These are phyloP conservation scores for Catostomus latipinnis DNA, from an alignment of 2,797 vertebrate genomes.

Conservation along the genomic window DNA sequence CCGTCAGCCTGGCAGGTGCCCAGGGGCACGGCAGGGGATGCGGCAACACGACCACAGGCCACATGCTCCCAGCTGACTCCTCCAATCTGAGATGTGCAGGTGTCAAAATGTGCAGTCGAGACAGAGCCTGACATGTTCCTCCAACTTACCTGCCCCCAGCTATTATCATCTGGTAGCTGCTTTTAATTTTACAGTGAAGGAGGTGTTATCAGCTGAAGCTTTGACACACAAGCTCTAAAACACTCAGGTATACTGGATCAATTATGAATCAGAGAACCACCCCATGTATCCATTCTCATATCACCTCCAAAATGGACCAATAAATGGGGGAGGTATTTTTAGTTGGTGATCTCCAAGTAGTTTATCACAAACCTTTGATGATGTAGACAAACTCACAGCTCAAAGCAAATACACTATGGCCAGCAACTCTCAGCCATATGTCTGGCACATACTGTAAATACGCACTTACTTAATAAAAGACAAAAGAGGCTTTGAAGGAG, in stretches of 20 bases:
- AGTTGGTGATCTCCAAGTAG: constrained; percentile 7
- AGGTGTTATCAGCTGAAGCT: constrained; percentile 9
- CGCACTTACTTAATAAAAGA: neutral
- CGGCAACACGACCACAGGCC: constrained; percentile 51
- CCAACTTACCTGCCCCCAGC: constrained; percentile 28
- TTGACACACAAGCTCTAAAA: neutral
- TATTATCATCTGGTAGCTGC: constrained; percentile 14
- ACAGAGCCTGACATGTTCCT: constrained; percentile 48
- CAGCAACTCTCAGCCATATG: constrained; percentile 11
- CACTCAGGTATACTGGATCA: neutral
- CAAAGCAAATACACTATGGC: neutral
- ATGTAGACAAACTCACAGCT: constrained; percentile 5
- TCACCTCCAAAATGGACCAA: neutral
- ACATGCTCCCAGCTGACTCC: constrained; percentile 49
- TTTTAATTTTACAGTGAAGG: constrained; percentile 5
- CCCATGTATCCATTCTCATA: neutral
- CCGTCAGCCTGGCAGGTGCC: constrained; percentile 55
- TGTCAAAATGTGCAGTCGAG: constrained; percentile 44
- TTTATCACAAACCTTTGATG: constrained; percentile 14
- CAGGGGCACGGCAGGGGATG: constrained; percentile 54
- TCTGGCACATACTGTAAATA: neutral
- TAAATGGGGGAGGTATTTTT: constrained; percentile 29
- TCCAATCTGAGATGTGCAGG: constrained; percentile 47
- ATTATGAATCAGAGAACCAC: neutral
- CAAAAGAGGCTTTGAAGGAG: constrained; percentile 1